Base-by-base conservation (phyloP, 2,113 vertebrate species). In the Montifringilla adamsi region DNA sequence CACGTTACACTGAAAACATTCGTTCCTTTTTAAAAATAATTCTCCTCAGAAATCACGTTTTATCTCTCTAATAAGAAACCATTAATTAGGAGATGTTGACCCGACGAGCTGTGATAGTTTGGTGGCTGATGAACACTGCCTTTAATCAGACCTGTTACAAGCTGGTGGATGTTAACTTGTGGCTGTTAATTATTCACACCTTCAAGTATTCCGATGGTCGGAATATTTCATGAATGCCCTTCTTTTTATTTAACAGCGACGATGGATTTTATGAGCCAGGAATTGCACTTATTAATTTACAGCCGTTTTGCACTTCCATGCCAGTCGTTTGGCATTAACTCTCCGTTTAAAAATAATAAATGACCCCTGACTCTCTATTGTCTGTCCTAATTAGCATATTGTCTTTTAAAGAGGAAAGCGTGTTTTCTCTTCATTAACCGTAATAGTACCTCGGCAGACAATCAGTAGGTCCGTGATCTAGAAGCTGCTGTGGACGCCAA, bases 401-500 rank as follows among this genome's bases (percentile, higher is more conserved):
- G 97, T 94, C 95, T 98, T 98, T 98, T 96, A 98, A 97, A 97
- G 91, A 95, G 95, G 89, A 98, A 97, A 98, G 96, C 97, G 89
- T 98, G 97, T 98, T 98, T 98, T 98, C 97, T 98, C 97, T 98
- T 98, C 98, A 98, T 98, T 98, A 98, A 97, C 96, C 97, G 97
- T 97, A 98, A 98, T 97, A 97, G 97, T 97, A 97, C 98, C 97
- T 98, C 97, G 96, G 96, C 97, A 98, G 97, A 96, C 96, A 98
- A 97, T 98, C 97, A 96, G 97, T 93, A 95, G 97, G 95, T 96
- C 97, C 97, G 69, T 94, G 97, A 97, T 98, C 96, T 81, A 84
- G 97, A 97, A 97, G 95, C 97, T 96, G 94, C 97, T 15, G 88
- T 73, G 96, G 98, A 98, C 87, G 94, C 98, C 97, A 98, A 97